Evolutionary conservation across 92 coral and sea anemone species (phyloP).

Genomic region (Muricea muricata): DNA sequence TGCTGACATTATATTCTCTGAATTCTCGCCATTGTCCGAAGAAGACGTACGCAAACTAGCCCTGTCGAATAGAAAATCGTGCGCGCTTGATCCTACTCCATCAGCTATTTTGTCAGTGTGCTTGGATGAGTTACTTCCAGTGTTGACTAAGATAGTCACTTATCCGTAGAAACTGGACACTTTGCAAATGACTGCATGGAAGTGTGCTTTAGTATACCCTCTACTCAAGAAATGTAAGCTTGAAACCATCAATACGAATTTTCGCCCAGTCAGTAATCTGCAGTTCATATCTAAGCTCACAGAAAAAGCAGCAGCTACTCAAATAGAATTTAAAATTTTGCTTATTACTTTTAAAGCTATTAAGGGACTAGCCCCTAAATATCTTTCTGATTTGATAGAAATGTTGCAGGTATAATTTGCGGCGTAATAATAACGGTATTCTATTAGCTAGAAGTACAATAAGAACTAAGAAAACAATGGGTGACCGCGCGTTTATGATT

Average conservation of each 20-base stretch:
- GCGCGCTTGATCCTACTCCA: constrained; percentile 47
- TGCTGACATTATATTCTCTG: constrained; percentile 9
- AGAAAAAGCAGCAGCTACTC: too few species aligned
- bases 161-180: constrained; percentile 40
- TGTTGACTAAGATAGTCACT: constrained; percentile 33
- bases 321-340: constrained; percentile 49
- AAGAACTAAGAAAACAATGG: constrained; percentile 56
- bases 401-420: constrained; percentile 51
- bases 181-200: constrained; percentile 49
- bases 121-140: constrained; percentile 42
- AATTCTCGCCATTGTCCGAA: constrained; percentile 22
- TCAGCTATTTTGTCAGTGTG: constrained; percentile 5
- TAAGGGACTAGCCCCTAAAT: too few species aligned
- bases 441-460: too few species aligned
- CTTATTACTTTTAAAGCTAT: constrained; percentile 3
- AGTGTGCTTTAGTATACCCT: constrained; percentile 35
- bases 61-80: constrained; percentile 5
- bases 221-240: too few species aligned
- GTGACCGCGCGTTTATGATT: constrained; percentile 27
- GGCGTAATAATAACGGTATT: constrained; percentile 36
- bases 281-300: too few species aligned
- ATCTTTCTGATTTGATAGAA: constrained; percentile 32
- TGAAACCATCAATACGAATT: too few species aligned
- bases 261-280: too few species aligned
- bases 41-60: constrained; percentile 3